Evolutionary conservation across 2,797 vertebrate species (phyloP).

Genomic region (Oreonectes daqikongensis): DNA sequence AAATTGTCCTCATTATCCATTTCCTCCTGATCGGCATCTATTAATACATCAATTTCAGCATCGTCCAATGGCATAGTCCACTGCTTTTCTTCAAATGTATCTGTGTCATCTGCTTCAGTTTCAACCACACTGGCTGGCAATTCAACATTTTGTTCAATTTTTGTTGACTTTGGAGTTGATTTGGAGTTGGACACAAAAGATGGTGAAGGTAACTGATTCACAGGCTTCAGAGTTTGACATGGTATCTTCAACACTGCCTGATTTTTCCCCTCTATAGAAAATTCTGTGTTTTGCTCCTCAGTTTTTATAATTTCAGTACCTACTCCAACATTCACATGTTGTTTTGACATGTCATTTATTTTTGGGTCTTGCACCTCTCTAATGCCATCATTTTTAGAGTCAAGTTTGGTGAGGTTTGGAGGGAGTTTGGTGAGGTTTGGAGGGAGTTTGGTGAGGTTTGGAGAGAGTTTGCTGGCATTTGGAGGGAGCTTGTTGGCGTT

Average conservation of each 20-base stretch:
- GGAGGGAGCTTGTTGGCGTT: neutral
- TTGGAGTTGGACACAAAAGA: constrained; percentile 56
- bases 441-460: too few species aligned
- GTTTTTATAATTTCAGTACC: constrained; percentile 71
- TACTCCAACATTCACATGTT: constrained; percentile 59
- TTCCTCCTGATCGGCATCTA: constrained; percentile 53
- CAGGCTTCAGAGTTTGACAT: constrained; percentile 47
- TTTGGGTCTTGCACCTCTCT: constrained; percentile 37
- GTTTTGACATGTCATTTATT: constrained; percentile 16
- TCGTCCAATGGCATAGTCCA: constrained; percentile 80
- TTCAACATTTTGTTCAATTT: constrained; percentile 7
- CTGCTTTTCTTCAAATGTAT: constrained; percentile 61
- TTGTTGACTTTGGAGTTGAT: neutral
- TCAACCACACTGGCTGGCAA: neutral
- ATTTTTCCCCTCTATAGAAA: constrained; percentile 27
- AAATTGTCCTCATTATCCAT: constrained; percentile 46
- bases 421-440: neutral
- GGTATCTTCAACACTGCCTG: constrained; percentile 8
- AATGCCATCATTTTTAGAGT: constrained; percentile 42
- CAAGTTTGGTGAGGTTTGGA: too few species aligned
- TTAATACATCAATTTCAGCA: constrained; percentile 67
- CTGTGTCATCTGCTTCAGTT: constrained; percentile 38
- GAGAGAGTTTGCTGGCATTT: too few species aligned
- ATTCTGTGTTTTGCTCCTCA: constrained; percentile 58
- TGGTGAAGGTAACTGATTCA: constrained; percentile 57